Conservation (phyloP, 2,888 invertebrate genomes). For the Hypsopygia costalis region DNA sequence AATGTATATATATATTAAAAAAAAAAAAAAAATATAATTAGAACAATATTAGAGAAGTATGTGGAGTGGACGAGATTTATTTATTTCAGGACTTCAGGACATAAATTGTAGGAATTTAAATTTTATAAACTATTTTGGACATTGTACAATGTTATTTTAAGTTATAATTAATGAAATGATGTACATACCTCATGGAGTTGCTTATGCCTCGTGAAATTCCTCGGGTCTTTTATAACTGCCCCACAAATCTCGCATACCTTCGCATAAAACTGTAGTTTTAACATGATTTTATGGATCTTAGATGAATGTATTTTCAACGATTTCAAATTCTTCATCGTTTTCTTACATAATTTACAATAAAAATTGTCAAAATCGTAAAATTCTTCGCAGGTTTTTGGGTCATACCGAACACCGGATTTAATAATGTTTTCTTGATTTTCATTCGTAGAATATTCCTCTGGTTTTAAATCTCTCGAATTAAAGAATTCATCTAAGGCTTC, state of each 20-base stretch:
- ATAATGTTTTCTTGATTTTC: conserved; percentile 12
- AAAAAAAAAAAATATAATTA: too few relatives aligned
- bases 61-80: too few relatives aligned
- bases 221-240: conserved; percentile 17
- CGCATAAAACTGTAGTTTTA: not conserved
- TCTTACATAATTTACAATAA: conserved; percentile 50
- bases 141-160: too few relatives aligned
- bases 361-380: conserved; percentile 38
- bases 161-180: too few relatives aligned
- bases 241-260: conserved; percentile 45
- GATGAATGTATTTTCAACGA: conserved; percentile 42
- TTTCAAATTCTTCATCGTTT: conserved; percentile 27
- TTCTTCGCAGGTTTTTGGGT: conserved; percentile 3
- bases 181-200: conserved; percentile 36
- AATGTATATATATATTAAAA: too few relatives aligned
- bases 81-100: too few relatives aligned
- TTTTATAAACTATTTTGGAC: too few relatives aligned
- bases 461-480: conserved; percentile 16
- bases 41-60: too few relatives aligned
- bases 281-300: conserved; percentile 36
- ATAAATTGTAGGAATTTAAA: too few relatives aligned
- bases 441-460: conserved; percentile 13
- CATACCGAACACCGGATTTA: not conserved
- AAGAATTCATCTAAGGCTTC: conserved; percentile 45
- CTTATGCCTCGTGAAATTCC: conserved; percentile 36